Conservation (phyloP, 1,140 invertebrate species). For the silkworm (Bombyx mori) region DNA sequence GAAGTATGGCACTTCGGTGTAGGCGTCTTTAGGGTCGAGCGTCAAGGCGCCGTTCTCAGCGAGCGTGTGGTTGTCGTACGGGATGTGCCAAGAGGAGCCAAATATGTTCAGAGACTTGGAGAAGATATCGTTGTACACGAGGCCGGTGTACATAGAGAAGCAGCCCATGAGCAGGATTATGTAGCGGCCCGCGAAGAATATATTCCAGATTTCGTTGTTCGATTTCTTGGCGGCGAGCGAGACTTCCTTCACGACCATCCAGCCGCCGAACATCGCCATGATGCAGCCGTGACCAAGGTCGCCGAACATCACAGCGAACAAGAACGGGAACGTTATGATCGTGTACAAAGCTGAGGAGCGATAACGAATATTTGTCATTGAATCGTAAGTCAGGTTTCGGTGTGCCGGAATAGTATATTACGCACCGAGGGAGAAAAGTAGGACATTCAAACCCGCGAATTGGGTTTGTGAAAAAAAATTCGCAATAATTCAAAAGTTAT, state of each 20-base stretch:
- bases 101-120: slow-evolving; percentile 97
- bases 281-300: slow-evolving; percentile 93
- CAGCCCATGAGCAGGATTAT: slow-evolving; percentile 97
- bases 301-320: slow-evolving; percentile 99
- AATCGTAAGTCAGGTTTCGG: neutral
- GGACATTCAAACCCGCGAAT: no score
- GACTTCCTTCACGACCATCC: slow-evolving; percentile 85
- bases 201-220: slow-evolving; percentile 94
- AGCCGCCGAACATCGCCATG: slow-evolving; percentile 81
- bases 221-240: slow-evolving; percentile 75
- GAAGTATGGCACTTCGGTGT: slow-evolving; percentile 76
- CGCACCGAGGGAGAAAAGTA: no score
- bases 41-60: slow-evolving; percentile 69
- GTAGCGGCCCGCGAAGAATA: slow-evolving; percentile 97
- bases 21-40: slow-evolving; percentile 77
- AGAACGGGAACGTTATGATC: slow-evolving; percentile 97
- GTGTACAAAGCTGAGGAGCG: slow-evolving; percentile 86
- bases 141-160: slow-evolving; percentile 97
- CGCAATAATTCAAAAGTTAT: no score
- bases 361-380: slow-evolving; percentile 1
- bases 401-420: no score
- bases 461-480: no score
- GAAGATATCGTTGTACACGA: slow-evolving; percentile 99
- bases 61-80: slow-evolving; percentile 73
- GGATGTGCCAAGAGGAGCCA: slow-evolving; percentile 83